phyloP scores from a whole-genome alignment of 2,888 invertebrate species.

The Phalera bucephala region DNA sequence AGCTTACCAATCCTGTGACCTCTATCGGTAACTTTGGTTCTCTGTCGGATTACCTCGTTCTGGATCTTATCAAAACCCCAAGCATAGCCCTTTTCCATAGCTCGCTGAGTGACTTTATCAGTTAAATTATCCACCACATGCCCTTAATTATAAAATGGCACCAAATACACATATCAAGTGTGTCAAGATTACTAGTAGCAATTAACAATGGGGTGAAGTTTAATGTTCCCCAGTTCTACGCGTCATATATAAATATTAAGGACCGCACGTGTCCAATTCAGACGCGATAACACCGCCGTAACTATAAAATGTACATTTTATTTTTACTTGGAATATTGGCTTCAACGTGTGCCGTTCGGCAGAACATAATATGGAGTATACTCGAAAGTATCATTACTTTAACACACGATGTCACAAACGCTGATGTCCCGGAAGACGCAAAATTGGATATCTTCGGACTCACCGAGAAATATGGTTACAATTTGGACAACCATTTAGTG shows the following conservation, averaged over 20 bases:
- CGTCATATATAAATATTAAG: conserved; percentile 13
- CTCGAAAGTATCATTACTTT: conserved; percentile 13
- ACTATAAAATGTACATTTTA: conserved; percentile 21
- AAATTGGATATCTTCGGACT: conserved; percentile 47
- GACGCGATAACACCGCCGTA: conserved; percentile 6
- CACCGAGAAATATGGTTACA: conserved; percentile 46
- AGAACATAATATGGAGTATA: conserved; percentile 17
- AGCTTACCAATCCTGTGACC: too few species aligned
- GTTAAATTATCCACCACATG: too few species aligned
- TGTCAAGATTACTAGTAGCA: conserved; percentile 20
- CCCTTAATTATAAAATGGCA: too few species aligned
- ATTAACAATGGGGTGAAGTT: conserved; percentile 26
- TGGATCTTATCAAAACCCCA: too few species aligned
- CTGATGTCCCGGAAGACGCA: conserved; percentile 40
- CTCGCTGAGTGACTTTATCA: too few species aligned
- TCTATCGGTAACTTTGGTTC: too few species aligned
- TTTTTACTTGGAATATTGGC: conserved; percentile 13
- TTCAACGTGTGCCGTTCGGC: conserved; percentile 11
- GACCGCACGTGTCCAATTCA: conserved; percentile 11
- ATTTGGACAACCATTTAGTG: conserved; percentile 52
- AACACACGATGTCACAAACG: not conserved
- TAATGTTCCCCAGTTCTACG: conserved; percentile 13
- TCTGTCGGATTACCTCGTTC: too few species aligned
- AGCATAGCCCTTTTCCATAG: too few species aligned
- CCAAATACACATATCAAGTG: conserved; percentile 17